A percentile compares a stretch with the other conserved stretches of the same genome.
Evolutionary conservation across 1,140 invertebrate genomes (phyloP).

Genomic region (Trigoniulus corallinus): DNA sequence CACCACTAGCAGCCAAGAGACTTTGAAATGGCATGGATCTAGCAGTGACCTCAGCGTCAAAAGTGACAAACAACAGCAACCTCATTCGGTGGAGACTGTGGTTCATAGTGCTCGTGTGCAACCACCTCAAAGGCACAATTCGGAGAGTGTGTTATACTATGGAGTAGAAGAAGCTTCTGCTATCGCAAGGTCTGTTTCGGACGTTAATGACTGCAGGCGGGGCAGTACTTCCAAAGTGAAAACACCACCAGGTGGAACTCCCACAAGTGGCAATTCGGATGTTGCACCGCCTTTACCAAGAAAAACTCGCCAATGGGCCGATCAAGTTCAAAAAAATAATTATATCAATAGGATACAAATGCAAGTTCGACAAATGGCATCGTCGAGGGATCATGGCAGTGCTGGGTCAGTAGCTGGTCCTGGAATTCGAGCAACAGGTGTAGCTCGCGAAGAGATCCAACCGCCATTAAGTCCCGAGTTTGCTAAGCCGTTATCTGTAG

Average conservation of each 20-base stretch:
- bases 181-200: slow-evolving; percentile 15
- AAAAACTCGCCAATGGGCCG: slow-evolving; percentile 8
- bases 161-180: too few species aligned
- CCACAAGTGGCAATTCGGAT: too few species aligned
- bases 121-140: slow-evolving; percentile 60
- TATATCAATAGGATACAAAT: background rate
- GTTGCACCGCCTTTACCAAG: slow-evolving; percentile 1
- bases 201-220: slow-evolving; percentile 12
- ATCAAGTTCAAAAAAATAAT: slow-evolving; percentile 8
- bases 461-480: slow-evolving; percentile 20
- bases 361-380: background rate
- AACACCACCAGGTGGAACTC: background rate
- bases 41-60: slow-evolving; percentile 55
- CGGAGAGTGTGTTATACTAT: slow-evolving; percentile 54
- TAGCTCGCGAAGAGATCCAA: background rate
- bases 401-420: background rate
- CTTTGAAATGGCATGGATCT: slow-evolving; percentile 63
- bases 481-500: slow-evolving; percentile 39
- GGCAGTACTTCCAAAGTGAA: too few species aligned
- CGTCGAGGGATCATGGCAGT: background rate
- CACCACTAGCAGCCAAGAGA: slow-evolving; percentile 53
- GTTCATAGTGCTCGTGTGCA: slow-evolving; percentile 61
- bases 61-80: slow-evolving; percentile 27
- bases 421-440: too few species aligned
- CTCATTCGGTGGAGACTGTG: slow-evolving; percentile 27